Conservation (phyloP, 2,888 invertebrate genomes). For the Perdita meconis region DNA sequence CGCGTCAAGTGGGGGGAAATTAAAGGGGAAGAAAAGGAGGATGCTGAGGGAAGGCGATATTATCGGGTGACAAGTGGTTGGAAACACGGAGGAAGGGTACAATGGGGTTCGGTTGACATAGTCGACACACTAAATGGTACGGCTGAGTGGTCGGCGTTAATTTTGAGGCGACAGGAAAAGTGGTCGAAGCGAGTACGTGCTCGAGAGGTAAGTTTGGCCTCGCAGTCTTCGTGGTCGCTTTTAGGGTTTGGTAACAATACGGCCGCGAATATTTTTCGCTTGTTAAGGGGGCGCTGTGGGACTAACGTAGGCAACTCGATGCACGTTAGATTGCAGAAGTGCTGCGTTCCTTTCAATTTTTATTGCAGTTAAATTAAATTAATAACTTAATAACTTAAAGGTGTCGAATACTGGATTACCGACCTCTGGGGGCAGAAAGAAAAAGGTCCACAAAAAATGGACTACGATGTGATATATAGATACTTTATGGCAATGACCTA, state of each 20-base stretch:
- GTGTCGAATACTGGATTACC: too few relatives aligned
- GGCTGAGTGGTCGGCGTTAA: constrained; percentile 72
- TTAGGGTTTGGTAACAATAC: constrained; percentile 67
- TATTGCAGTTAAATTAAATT: neutral
- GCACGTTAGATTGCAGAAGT: constrained; percentile 21
- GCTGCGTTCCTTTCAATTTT: neutral
- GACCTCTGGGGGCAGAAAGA: too few relatives aligned
- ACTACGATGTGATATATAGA: too few relatives aligned
- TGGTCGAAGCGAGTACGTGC: constrained; percentile 72
- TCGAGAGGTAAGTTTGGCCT: constrained; percentile 69
- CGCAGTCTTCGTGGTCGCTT: constrained; percentile 65
- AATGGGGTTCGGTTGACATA: constrained; percentile 35
- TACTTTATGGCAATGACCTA: too few relatives aligned
- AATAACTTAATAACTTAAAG: too few relatives aligned
- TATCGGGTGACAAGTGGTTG: constrained; percentile 37
- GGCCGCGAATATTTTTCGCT: constrained; percentile 48
- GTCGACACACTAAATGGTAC: constrained; percentile 67
- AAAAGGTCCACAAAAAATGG: too few relatives aligned
- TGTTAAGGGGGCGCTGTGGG: neutral
- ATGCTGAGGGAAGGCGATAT: constrained; percentile 43
- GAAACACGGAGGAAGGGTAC: constrained; percentile 20
- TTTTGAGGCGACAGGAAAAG: constrained; percentile 70
- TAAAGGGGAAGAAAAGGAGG: neutral
- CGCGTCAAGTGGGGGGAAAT: constrained; percentile 27
- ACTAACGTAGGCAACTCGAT: constrained; percentile 45